These are phyloP conservation scores for Dreissena polymorpha DNA, from an alignment of 1,140 invertebrate genomes.

Conservation along the genomic window DNA sequence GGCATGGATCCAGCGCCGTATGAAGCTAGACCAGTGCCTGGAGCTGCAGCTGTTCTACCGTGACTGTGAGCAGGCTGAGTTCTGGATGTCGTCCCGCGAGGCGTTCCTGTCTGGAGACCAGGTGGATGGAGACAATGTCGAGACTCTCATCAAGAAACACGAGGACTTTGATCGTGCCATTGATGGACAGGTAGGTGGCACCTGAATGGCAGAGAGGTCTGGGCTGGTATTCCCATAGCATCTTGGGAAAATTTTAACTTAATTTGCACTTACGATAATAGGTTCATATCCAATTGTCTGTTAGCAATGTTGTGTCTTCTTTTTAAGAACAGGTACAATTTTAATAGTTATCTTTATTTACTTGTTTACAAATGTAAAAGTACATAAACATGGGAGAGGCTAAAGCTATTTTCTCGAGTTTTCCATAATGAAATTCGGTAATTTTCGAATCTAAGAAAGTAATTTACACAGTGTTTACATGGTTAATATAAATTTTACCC, in stretches of 20 bases:
- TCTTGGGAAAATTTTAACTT: neutral
- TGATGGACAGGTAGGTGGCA: conserved; percentile 86
- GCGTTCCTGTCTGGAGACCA: conserved; percentile 95
- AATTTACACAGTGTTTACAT: too few relatives aligned
- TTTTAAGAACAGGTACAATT: too few relatives aligned
- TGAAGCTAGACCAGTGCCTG: conserved; percentile 98
- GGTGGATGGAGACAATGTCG: conserved; percentile 87
- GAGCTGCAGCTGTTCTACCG: conserved; percentile 97
- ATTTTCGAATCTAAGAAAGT: too few relatives aligned
- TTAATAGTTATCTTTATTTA: too few relatives aligned
- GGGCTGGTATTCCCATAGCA: neutral
- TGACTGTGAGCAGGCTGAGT: conserved; percentile 98
- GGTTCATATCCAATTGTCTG: too few relatives aligned
- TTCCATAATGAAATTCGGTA: too few relatives aligned
- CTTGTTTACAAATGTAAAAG: too few relatives aligned
- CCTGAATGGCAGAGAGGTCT: neutral
- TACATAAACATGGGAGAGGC: too few relatives aligned
- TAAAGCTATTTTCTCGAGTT: too few relatives aligned
- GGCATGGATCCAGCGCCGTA: conserved; percentile 96
- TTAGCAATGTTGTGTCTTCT: too few relatives aligned
- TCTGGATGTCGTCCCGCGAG: conserved; percentile 99
- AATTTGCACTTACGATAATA: neutral
- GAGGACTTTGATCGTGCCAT: conserved; percentile 99
- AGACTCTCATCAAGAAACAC: conserved; percentile 97
- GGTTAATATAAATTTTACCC: too few relatives aligned